These are phyloP conservation scores for Euura lappo DNA, from an alignment of 1,140 invertebrate species.

Conservation along the genomic window DNA sequence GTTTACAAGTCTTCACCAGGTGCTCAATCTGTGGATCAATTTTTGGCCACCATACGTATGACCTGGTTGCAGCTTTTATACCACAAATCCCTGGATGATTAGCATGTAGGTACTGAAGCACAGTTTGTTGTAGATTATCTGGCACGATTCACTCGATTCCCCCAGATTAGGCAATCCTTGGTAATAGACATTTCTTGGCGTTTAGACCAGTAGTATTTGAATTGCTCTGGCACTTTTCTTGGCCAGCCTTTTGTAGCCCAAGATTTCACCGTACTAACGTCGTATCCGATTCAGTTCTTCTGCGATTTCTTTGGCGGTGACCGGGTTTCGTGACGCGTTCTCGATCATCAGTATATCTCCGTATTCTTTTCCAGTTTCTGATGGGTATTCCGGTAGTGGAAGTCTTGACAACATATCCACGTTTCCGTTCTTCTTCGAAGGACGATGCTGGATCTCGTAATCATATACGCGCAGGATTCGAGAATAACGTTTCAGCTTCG, in stretches of 20 bases:
- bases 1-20: constrained; percentile 23
- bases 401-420: constrained; percentile 27
- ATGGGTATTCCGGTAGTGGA: constrained; percentile 19
- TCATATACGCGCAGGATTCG: constrained; percentile 25
- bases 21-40: constrained; percentile 53
- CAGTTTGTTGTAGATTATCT: constrained; percentile 24
- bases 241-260: constrained; percentile 17
- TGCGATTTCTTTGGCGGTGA: constrained; percentile 15
- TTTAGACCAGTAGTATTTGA: constrained; percentile 8
- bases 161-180: constrained; percentile 31
- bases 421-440: constrained; percentile 19
- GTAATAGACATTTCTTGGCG: constrained; percentile 17
- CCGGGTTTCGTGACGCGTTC: constrained; percentile 2
- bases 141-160: constrained; percentile 48
- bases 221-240: constrained; percentile 6
- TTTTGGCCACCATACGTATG: constrained; percentile 27
- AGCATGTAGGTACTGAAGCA: constrained; percentile 47
- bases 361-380: constrained; percentile 12
- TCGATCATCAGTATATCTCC: constrained; percentile 19
- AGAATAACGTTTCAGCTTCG: constrained; percentile 27
- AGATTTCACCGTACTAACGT: constrained; percentile 11
- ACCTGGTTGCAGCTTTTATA: constrained; percentile 51
- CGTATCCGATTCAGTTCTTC: constrained; percentile 13
- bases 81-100: constrained; percentile 52
- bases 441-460: constrained; percentile 28